phyloP scores from a whole-genome alignment of 2,113 vertebrate species.

The Paratilapia polleni region DNA sequence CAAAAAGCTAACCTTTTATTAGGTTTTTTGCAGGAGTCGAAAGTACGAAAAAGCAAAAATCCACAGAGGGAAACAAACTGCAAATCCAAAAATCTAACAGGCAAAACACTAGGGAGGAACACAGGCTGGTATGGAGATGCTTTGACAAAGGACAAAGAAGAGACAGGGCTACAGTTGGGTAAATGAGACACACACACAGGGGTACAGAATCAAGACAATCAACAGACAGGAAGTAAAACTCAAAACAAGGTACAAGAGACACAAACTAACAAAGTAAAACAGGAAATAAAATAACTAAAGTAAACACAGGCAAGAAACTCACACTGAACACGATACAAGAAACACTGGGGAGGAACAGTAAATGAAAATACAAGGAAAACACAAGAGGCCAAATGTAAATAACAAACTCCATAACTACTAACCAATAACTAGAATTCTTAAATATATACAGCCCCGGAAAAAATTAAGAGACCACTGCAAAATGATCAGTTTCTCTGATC shows the following conservation, averaged over 20 bases:
- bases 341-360: rapidly evolving
- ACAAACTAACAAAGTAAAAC: no score
- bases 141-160: background rate
- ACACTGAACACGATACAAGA: background rate
- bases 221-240: background rate
- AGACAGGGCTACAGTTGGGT: background rate
- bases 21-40: background rate
- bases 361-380: background rate
- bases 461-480: no score
- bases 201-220: background rate
- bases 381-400: background rate
- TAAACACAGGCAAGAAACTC: rapidly evolving
- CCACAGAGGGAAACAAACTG: background rate
- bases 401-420: background rate
- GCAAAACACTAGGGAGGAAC: background rate
- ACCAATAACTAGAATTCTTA: background rate
- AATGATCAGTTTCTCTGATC: no score
- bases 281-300: rapidly evolving
- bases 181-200: background rate
- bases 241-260: background rate
- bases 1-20: background rate
- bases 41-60: background rate
- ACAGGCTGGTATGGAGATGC: background rate
- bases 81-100: background rate
- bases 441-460: no score